phyloP scores from a whole-genome alignment of 2,797 vertebrate species.

The Vultur gryphus region DNA sequence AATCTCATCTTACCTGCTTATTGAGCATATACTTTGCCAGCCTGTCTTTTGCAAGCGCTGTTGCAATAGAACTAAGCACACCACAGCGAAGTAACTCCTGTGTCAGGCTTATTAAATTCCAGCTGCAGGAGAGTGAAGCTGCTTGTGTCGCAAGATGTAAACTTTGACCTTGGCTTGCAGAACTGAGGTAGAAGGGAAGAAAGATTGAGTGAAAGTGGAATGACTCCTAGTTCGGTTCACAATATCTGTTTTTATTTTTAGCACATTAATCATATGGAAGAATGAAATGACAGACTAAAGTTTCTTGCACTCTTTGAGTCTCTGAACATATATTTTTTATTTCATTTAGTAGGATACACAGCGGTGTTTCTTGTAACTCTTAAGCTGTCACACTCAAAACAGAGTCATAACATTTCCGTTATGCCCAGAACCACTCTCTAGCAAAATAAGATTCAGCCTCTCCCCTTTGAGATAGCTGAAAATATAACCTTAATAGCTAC shows the following conservation, averaged over 20 bases:
- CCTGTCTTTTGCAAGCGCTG: background rate
- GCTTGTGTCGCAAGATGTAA: background rate
- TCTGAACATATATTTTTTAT: background rate
- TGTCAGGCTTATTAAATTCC: conserved; percentile 17
- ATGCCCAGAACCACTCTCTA: background rate
- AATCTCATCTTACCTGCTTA: background rate
- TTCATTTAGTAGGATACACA: background rate
- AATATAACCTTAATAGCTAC: background rate
- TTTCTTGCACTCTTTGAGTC: background rate
- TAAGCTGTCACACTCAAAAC: background rate
- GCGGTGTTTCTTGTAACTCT: background rate
- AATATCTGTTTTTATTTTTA: conserved; percentile 19
- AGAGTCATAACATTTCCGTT: conserved; percentile 20
- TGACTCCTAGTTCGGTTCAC: background rate
- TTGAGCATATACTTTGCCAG: background rate
- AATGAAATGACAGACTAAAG: background rate
- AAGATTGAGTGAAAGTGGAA: background rate
- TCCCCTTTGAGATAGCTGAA: background rate
- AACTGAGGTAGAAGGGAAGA: background rate
- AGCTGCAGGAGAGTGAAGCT: background rate
- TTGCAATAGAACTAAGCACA: background rate
- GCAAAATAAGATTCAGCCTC: background rate
- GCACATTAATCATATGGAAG: background rate
- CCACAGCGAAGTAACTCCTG: background rate
- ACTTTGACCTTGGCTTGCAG: background rate